phyloP scores from a whole-genome alignment of 2,888 invertebrate species.

The Tethea ocularis region DNA sequence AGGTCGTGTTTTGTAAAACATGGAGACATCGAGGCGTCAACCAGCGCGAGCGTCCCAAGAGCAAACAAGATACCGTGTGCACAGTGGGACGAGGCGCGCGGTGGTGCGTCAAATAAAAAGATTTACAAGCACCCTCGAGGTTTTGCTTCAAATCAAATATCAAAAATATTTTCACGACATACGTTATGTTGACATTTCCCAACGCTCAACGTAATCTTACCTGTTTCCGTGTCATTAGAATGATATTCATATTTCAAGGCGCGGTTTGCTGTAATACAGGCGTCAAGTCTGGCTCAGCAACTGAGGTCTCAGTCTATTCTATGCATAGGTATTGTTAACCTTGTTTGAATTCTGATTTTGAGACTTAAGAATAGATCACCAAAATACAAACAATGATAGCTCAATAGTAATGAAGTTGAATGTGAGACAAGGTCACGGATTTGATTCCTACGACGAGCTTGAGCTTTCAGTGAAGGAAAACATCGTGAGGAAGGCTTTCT shows the following conservation, averaged over 20 bases:
- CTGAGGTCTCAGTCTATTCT: too few species aligned
- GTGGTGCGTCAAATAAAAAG: slow-evolving; percentile 43
- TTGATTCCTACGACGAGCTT: too few species aligned
- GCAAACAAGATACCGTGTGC: slow-evolving; percentile 33
- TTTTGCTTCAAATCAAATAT: slow-evolving; percentile 30
- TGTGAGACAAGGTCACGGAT: too few species aligned
- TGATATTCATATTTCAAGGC: not conserved
- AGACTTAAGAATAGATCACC: too few species aligned
- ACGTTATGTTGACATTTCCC: not conserved
- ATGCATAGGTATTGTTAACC: too few species aligned
- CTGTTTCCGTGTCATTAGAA: slow-evolving; percentile 6
- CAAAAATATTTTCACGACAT: slow-evolving; percentile 19
- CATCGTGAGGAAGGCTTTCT: too few species aligned
- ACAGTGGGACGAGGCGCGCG: slow-evolving; percentile 20
- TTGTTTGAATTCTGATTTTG: too few species aligned
- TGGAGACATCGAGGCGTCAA: not conserved
- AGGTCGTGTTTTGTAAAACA: not conserved
- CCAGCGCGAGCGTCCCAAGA: slow-evolving; percentile 14
- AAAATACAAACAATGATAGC: too few species aligned
- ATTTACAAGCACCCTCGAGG: slow-evolving; percentile 39
- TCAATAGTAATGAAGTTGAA: too few species aligned
- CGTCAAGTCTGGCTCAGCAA: too few species aligned
- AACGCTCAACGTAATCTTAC: not conserved
- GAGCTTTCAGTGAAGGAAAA: too few species aligned
- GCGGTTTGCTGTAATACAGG: not conserved